Evolutionary conservation across 2,888 invertebrate genomes (phyloP), one percentile per base, ranked within the genome.

Genomic region (Heliconius charithonia): DNA sequence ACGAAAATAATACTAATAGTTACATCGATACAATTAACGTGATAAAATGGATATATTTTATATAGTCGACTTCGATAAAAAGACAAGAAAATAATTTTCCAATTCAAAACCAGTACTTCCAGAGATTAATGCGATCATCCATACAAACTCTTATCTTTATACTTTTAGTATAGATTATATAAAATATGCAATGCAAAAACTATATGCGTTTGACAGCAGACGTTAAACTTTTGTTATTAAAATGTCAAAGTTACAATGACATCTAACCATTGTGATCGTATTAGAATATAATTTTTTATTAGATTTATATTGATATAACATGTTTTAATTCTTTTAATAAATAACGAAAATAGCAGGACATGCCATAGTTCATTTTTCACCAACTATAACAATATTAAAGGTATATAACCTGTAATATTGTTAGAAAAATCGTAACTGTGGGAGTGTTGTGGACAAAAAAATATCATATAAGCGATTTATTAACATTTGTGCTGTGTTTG

Each of bases 401-500:
- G 59, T 72, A 32, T 71, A 2, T 51, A 19, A 37, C 51, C n/a
- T 59, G n/a, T n/a, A n/a, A n/a, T n/a, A n/a, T n/a, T 72, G n/a
- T 29, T 72, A 32, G 59, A 37, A n/a, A 72, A 72, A 59, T 72
- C 7, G 12, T 19, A 59, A 25, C 51, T 19, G 72, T 72, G 71
- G 37, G 37, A n/a, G 32, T 56, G 32, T 70, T 72, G 32, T 72
- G 37, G 4, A 41, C 7, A 32, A 71, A 59, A 72, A 72, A 19
- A 16, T 72, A 59, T 59, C 72, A 25, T 72, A 37, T 59, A 3
- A 13, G 59, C 32, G n/a, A 78, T 79, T 80, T 83, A 81, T 80
- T 81, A 77, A 75, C 81, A 66, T 82, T 82, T 80, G 76, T 81
- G 80, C 80, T 84, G 87, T 87, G 85, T 88, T 84, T 81, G 85